Evolutionary conservation across 2,797 vertebrate species (phyloP).

Genomic region (Ibycter americanus): DNA sequence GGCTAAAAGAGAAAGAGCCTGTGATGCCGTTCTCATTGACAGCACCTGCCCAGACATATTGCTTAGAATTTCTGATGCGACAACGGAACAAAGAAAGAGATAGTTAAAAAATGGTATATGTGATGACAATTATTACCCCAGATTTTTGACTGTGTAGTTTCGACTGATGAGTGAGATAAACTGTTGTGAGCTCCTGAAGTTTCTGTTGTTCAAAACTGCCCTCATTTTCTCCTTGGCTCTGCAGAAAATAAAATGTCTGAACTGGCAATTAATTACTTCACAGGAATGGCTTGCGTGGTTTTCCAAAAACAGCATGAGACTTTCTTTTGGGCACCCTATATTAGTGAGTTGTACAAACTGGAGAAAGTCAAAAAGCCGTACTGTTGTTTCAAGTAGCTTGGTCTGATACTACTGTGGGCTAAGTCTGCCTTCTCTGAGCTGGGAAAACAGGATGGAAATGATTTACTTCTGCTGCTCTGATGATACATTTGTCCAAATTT

Average conservation of each 20-base stretch:
- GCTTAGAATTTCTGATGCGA: background rate
- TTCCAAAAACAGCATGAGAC: background rate
- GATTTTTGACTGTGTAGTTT: background rate
- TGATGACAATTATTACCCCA: background rate
- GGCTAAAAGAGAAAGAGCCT: background rate
- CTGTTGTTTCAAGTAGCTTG: background rate
- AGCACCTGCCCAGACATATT: background rate
- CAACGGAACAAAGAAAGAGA: background rate
- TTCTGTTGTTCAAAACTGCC: background rate
- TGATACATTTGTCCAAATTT: conserved; percentile 36
- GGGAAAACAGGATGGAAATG: background rate
- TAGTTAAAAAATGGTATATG: background rate
- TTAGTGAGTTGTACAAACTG: background rate
- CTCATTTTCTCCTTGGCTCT: conserved; percentile 13
- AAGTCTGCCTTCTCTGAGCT: background rate
- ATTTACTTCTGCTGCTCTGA: conserved; percentile 8
- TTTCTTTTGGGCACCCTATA: background rate
- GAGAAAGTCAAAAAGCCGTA: background rate
- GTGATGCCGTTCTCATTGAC: background rate
- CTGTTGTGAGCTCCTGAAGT: background rate
- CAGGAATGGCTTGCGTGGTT: background rate
- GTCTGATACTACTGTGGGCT: background rate
- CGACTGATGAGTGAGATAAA: background rate
- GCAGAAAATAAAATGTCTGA: background rate
- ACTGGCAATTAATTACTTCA: background rate